phyloP scores from a whole-genome alignment of 2,888 invertebrate genomes.

The Mamestra brassicae region DNA sequence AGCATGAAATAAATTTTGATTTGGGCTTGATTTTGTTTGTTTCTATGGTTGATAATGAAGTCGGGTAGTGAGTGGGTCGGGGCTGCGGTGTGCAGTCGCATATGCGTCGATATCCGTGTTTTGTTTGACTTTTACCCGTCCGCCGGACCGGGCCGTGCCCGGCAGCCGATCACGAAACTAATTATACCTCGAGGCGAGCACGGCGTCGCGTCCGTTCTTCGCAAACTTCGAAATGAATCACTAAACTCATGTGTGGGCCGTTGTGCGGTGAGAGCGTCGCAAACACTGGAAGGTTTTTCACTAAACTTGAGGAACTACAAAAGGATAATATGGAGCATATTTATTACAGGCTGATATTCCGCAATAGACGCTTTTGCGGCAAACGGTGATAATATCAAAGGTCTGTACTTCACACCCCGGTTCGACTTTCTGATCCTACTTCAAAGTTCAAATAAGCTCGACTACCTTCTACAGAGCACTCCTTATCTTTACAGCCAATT shows the following conservation, averaged over 20 bases:
- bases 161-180: slow-evolving; percentile 81
- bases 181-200: slow-evolving; percentile 85
- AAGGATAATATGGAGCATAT: slow-evolving; percentile 4
- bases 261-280: slow-evolving; percentile 45
- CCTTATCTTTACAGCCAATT: slow-evolving; percentile 54
- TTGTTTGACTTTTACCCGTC: slow-evolving; percentile 84
- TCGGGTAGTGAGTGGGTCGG: slow-evolving; percentile 28
- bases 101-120: slow-evolving; percentile 76
- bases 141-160: slow-evolving; percentile 62
- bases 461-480: slow-evolving; percentile 23
- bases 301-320: slow-evolving; percentile 36
- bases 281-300: slow-evolving; percentile 39
- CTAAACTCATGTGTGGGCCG: slow-evolving; percentile 70
- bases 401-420: slow-evolving; percentile 7
- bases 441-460: slow-evolving; percentile 42
- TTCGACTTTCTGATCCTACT: slow-evolving; percentile 23
- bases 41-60: slow-evolving; percentile 52
- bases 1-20: slow-evolving; percentile 46
- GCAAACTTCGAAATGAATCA: slow-evolving; percentile 81
- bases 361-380: background rate
- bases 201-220: slow-evolving; percentile 76
- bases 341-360: background rate
- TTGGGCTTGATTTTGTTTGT: slow-evolving; percentile 40
- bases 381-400: background rate
- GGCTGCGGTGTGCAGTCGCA: slow-evolving; percentile 56